Conservation (phyloP, 2,113 vertebrate genomes). For the Sander vitreus region DNA sequence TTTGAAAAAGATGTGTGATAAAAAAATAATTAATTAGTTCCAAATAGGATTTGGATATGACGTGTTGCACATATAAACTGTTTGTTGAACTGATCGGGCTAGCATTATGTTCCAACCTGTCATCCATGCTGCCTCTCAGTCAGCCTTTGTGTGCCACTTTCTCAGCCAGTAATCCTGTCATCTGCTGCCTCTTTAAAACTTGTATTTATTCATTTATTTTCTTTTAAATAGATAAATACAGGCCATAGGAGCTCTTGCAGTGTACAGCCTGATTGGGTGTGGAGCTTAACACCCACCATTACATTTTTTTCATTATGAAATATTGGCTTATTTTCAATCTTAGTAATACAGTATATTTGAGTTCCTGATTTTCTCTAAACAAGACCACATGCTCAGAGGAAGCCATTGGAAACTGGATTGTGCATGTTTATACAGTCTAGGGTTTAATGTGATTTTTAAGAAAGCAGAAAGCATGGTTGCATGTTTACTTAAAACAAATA, state of each 20-base stretch:
- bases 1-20: background rate
- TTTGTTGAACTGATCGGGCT: background rate
- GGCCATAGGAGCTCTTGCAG: background rate
- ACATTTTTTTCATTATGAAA: background rate
- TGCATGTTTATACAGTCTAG: background rate
- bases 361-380: background rate
- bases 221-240: constrained; percentile 1
- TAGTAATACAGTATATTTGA: background rate
- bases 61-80: background rate
- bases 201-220: too few relatives aligned
- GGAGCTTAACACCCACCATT: background rate
- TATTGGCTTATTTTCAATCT: background rate
- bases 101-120: constrained; percentile 4
- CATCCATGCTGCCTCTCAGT: constrained; percentile 2
- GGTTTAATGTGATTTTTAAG: background rate
- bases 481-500: background rate
- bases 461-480: background rate
- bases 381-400: background rate
- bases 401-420: background rate
- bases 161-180: constrained; percentile 10
- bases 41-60: background rate
- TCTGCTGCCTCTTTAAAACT: constrained; percentile 26
- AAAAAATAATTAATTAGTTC: background rate
- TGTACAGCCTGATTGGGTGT: background rate
- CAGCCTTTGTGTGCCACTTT: background rate